Base-by-base conservation (phyloP, 2,113 vertebrate species). In the Podocnemis expansa region DNA sequence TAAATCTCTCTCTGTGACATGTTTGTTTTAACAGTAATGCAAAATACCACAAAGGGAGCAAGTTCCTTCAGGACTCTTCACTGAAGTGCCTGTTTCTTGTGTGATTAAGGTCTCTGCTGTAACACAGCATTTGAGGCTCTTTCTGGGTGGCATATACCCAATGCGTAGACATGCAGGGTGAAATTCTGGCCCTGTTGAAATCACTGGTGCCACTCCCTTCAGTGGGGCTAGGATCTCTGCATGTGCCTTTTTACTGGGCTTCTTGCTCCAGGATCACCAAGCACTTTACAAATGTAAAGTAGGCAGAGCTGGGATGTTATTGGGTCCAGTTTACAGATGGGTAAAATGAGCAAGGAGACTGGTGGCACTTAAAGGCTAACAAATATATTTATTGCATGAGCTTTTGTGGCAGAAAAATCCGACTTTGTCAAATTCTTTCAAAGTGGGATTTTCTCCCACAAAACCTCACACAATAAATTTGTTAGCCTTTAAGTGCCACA, bases 241-340 rank as follows among this genome's bases (percentile, higher is more conserved):
- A 91, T 93, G 86, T 79, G 63, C 34, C 63, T 67, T 95, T 96
- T 95, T 92, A 93, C 95, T 83, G 93, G 93, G 91, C 19, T 56
- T 93, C 92, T 91, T 90, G 84, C 95, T 93, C 96, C 94, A 84
- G 93, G 91, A 29, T 91, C 91, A 85, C 84, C 45, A 85, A 93
- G 91, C 41, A 19, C 93, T 94, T 93, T 91, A 88, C 84, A 85
- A 56, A 2, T 85, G 24, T 0, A 2, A 87, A 90, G 70, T n/a
- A 88, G 82, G 51, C 87, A 87, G 95, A 96, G 82, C 91, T 84
- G 89, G 93, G 95, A 90, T 93, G 91, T 93, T 93, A 90, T 90
- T 91, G 90, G 93, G 84, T 89, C 91, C 94, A 45, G 93, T 95
- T 96, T 95, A 90, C n/a, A 43, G 54, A 10, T 27, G 24, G 41